A percentile compares a stretch with the other conserved stretches of the same genome.
phyloP scores from a whole-genome alignment of 2,113 vertebrate genomes.

The Deroptyus accipitrinus region DNA sequence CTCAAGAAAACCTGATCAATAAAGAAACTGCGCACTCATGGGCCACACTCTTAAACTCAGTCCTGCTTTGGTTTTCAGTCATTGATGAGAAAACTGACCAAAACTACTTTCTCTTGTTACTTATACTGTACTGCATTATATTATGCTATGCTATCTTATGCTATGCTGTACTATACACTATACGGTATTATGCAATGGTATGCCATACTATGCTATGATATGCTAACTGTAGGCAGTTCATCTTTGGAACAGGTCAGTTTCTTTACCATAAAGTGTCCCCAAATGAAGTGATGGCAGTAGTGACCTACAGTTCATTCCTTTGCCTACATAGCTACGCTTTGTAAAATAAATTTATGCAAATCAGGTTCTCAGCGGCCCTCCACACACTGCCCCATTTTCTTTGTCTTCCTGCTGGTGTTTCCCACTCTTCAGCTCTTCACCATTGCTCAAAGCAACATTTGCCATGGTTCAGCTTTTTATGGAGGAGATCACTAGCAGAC shows the following conservation, averaged over 20 bases:
- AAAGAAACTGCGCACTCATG: background rate
- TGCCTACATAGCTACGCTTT: background rate
- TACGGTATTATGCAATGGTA: background rate
- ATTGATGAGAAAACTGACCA: background rate
- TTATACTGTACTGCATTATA: background rate
- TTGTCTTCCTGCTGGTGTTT: background rate
- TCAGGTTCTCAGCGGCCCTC: background rate
- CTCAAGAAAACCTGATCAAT: background rate
- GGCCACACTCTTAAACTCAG: background rate
- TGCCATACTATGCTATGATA: background rate
- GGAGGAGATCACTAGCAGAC: background rate
- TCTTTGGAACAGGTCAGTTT: background rate
- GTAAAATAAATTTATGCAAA: background rate
- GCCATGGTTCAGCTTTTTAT: background rate
- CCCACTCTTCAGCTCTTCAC: background rate
- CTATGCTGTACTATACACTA: background rate
- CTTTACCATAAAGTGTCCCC: accelerated
- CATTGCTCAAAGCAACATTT: background rate
- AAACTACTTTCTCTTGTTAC: background rate
- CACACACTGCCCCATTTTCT: background rate
- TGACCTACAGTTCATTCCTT: background rate
- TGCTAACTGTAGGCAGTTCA: accelerated
- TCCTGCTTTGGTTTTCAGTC: background rate
- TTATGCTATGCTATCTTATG: background rate
- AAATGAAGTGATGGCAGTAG: background rate